Evolutionary conservation across 2,888 invertebrate species (phyloP).

Genomic region (Pseudoips prasinana): DNA sequence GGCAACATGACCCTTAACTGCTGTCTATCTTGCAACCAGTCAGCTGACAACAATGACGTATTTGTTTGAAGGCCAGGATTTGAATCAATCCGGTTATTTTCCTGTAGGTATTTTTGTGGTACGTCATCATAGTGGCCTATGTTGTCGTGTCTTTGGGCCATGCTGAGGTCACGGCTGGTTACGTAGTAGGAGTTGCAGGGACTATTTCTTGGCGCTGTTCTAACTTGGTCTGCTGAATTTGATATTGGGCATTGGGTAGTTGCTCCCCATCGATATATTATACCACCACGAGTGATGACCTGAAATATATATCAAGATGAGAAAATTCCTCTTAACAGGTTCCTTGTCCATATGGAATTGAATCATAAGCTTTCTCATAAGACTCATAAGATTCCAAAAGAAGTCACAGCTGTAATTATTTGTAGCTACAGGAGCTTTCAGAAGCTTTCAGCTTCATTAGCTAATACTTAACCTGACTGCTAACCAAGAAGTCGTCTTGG

Average conservation of each 20-base stretch:
- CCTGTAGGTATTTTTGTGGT: neutral
- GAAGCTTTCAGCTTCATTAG: no score
- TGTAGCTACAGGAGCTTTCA: no score
- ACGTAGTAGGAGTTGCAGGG: slow-evolving; percentile 36
- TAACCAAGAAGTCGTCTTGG: no score
- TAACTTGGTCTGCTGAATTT: slow-evolving; percentile 45
- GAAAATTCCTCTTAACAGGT: no score
- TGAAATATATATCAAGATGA: no score
- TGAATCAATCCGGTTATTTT: neutral
- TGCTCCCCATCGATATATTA: slow-evolving; percentile 73
- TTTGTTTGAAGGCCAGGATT: slow-evolving; percentile 8
- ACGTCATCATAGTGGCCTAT: neutral
- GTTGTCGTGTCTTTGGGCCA: slow-evolving; percentile 6
- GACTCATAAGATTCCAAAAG: no score
- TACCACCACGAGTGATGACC: slow-evolving; percentile 73
- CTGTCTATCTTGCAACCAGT: slow-evolving; percentile 53
- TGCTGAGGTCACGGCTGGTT: slow-evolving; percentile 1
- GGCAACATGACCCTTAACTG: slow-evolving; percentile 63
- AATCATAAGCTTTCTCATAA: no score
- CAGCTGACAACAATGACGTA: slow-evolving; percentile 13
- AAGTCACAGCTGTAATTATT: no score
- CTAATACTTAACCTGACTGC: no score
- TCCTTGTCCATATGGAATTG: no score
- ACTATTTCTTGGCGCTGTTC: slow-evolving; percentile 46
- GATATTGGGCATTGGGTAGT: slow-evolving; percentile 69